Evolutionary conservation across 2,113 vertebrate genomes (phyloP).

Genomic region (Acanthisitta chloris): DNA sequence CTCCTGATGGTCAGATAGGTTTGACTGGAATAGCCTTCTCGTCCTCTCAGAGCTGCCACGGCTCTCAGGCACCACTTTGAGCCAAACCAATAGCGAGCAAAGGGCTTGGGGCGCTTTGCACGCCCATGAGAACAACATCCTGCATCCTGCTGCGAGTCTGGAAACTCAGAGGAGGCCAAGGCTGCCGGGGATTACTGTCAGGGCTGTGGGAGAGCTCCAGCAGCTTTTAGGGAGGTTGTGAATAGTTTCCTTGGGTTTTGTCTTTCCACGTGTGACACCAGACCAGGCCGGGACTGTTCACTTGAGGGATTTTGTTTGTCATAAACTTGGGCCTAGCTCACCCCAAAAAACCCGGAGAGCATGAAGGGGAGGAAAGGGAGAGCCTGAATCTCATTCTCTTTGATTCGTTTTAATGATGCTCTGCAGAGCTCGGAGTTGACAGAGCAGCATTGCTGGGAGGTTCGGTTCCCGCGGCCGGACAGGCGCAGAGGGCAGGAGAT

Average conservation of each 20-base stretch:
- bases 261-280: background rate
- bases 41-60: background rate
- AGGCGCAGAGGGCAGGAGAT: background rate
- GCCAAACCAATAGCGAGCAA: background rate
- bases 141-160: background rate
- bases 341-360: background rate
- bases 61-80: background rate
- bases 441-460: background rate
- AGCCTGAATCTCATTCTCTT: background rate
- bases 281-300: background rate
- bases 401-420: background rate
- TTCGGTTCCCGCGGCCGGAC: background rate
- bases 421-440: background rate
- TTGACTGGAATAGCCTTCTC: constrained; percentile 19
- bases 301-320: background rate
- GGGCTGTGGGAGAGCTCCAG: background rate
- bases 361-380: background rate
- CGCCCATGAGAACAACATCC: background rate
- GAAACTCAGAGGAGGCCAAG: background rate
- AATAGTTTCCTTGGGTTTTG: background rate
- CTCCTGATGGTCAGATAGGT: background rate
- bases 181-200: background rate
- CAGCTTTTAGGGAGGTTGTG: background rate
- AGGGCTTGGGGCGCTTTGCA: background rate
- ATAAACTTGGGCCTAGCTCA: background rate